phyloP scores from a whole-genome alignment of 2,797 vertebrate genomes.

The Lutjanus argentimaculatus region DNA sequence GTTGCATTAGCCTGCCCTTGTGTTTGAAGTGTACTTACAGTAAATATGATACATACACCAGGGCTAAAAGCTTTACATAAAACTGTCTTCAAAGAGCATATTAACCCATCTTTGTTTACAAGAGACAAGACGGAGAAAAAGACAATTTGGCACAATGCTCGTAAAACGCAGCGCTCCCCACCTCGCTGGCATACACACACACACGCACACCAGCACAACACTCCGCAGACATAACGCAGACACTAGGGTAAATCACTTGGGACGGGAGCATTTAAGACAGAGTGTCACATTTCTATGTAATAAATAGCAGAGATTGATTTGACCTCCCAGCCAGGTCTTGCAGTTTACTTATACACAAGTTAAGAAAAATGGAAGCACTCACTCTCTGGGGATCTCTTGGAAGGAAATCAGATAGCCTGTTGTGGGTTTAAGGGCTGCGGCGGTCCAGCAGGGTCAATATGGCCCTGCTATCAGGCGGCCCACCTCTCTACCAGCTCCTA shows the following conservation, averaged over 20 bases:
- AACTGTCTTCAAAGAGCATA: constrained; percentile 89
- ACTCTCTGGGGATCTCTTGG: constrained; percentile 91
- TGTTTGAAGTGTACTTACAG: constrained; percentile 91
- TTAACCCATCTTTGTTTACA: constrained; percentile 92
- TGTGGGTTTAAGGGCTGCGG: constrained; percentile 90
- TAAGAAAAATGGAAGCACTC: constrained; percentile 92
- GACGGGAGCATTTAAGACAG: constrained; percentile 94
- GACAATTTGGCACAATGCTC: constrained; percentile 88
- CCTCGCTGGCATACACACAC: constrained; percentile 72
- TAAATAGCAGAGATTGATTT: constrained; percentile 99
- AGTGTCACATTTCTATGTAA: constrained; percentile 98
- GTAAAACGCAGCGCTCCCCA: constrained; percentile 81
- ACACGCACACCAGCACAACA: constrained; percentile 34
- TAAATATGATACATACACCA: constrained; percentile 92
- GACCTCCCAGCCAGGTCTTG: constrained; percentile 92
- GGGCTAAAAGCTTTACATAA: constrained; percentile 92
- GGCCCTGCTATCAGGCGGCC: constrained; percentile 78
- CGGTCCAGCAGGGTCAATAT: constrained; percentile 89
- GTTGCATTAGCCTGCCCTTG: constrained; percentile 79
- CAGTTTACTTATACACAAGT: constrained; percentile 93
- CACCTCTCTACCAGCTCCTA: constrained; percentile 71
- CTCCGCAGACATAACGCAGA: constrained; percentile 85
- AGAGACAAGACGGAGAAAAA: constrained; percentile 85
- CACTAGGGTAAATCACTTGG: constrained; percentile 91
- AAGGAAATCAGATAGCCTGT: constrained; percentile 91